A percentile compares a stretch with the other conserved stretches of the same genome.
phyloP scores from a whole-genome alignment of 2,888 invertebrate species.

The Hirtodrosophila trivittata region DNA sequence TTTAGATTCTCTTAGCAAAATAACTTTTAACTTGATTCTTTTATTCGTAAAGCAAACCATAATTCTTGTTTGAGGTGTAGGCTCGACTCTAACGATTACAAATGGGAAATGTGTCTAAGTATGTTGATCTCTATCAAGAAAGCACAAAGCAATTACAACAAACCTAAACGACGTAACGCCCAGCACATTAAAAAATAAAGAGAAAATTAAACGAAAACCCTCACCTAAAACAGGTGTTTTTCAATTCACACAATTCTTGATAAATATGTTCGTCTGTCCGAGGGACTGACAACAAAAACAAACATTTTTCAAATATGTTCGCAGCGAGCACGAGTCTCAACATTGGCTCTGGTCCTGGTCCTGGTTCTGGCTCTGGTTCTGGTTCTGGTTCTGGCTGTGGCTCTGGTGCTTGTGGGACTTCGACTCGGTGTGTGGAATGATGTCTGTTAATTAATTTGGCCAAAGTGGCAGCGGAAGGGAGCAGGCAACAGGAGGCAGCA shows the following conservation, averaged over 20 bases:
- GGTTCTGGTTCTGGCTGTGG: constrained; percentile 4
- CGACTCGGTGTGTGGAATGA: constrained; percentile 42
- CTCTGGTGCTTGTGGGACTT: constrained; percentile 3
- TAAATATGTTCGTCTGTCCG: constrained; percentile 47
- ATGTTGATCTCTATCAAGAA: constrained; percentile 29
- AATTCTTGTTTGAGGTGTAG: too few species aligned
- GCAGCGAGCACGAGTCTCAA: constrained; percentile 14
- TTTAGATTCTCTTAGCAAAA: too few species aligned
- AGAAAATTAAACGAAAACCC: constrained; percentile 17
- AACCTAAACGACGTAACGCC: constrained; percentile 53
- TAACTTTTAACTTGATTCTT: too few species aligned
- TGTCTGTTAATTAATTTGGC: constrained; percentile 72
- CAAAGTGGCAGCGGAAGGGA: constrained; percentile 24
- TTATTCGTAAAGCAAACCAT: too few species aligned
- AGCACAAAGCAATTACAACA: constrained; percentile 54
- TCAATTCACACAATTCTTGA: constrained; percentile 72
- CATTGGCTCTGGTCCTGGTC: constrained; percentile 7
- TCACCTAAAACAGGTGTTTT: constrained; percentile 63
- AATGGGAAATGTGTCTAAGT: constrained; percentile 40
- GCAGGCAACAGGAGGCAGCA: constrained; percentile 8
- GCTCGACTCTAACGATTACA: constrained; percentile 51
- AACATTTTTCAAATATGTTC: constrained; percentile 67
- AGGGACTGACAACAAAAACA: constrained; percentile 50
- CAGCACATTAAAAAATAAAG: constrained; percentile 18
- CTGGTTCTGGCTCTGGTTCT: constrained; percentile 2